Evolutionary conservation across 1,140 invertebrate genomes (phyloP).

Genomic region (Euglossa dilemma): DNA sequence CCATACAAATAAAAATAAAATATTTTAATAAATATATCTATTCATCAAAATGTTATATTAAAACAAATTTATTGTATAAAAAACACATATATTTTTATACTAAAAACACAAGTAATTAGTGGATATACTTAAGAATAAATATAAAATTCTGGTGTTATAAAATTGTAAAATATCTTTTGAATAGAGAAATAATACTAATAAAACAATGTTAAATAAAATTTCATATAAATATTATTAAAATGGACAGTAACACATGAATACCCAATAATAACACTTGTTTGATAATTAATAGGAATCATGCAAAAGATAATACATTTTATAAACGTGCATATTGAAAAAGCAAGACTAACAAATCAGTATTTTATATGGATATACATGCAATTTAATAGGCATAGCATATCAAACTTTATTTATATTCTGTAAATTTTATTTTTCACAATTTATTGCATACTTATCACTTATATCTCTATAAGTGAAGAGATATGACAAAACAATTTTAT

Average conservation of each 20-base stretch:
- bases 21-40: neutral
- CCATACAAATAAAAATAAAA: neutral
- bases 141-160: neutral
- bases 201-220: constrained; percentile 7
- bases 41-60: constrained; percentile 9
- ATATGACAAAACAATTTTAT: constrained; percentile 22
- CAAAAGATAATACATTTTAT: constrained; percentile 23
- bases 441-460: constrained; percentile 43
- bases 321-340: constrained; percentile 46
- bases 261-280: constrained; percentile 26
- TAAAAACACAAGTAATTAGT: constrained; percentile 13
- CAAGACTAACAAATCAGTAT: constrained; percentile 32
- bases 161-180: neutral
- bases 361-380: constrained; percentile 50
- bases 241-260: constrained; percentile 12
- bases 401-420: constrained; percentile 41
- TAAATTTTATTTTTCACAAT: constrained; percentile 51
- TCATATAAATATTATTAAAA: constrained; percentile 20
- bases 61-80: constrained; percentile 9
- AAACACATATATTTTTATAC: constrained; percentile 19
- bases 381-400: constrained; percentile 46
- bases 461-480: constrained; percentile 22
- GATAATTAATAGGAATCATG: constrained; percentile 36
- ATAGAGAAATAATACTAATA: constrained; percentile 17
- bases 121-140: constrained; percentile 19